Conservation (phyloP, 2,888 invertebrate species). For the Pachymerium ferrugineum region DNA sequence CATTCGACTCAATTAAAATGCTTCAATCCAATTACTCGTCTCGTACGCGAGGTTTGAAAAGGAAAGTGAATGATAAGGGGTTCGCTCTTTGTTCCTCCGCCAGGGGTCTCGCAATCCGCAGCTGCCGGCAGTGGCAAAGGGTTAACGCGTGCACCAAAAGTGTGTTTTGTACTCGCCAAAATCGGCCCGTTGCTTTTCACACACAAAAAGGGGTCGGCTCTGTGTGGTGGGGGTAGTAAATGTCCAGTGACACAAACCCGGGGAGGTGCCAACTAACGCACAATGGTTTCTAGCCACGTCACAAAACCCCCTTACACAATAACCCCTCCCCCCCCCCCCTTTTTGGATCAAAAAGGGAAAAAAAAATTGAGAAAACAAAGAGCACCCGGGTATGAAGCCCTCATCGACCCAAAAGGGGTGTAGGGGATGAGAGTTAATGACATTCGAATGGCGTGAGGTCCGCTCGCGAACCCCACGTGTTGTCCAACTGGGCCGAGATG, state of each 20-base stretch:
- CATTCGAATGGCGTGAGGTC: constrained; percentile 13
- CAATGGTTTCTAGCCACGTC: not conserved
- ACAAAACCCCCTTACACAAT: not conserved
- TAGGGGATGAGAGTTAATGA: constrained; percentile 14
- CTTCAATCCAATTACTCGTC: constrained; percentile 15
- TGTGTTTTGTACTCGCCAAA: not conserved
- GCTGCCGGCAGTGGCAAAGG: constrained; percentile 2
- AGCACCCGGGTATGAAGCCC: constrained; percentile 8
- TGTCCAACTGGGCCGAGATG: not conserved
- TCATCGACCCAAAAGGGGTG: not conserved
- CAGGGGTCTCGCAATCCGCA: constrained; percentile 10
- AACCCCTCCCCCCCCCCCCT: not conserved
- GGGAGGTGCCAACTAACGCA: not conserved
- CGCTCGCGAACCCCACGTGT: constrained; percentile 12
- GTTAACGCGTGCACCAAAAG: not conserved
- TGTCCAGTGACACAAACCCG: not conserved
- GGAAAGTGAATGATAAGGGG: not conserved
- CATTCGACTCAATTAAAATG: constrained; percentile 11
- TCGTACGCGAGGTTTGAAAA: not conserved
- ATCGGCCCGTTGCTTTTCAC: not conserved
- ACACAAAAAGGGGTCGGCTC: too few species aligned
- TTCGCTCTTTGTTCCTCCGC: not conserved
- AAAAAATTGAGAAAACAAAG: constrained; percentile 1
- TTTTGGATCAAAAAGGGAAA: not conserved
- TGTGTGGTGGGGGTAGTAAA: not conserved